Evolutionary conservation across 2,113 vertebrate species (phyloP), one percentile per base, ranked within the genome.

Genomic region (Phyllopteryx taeniolatus): DNA sequence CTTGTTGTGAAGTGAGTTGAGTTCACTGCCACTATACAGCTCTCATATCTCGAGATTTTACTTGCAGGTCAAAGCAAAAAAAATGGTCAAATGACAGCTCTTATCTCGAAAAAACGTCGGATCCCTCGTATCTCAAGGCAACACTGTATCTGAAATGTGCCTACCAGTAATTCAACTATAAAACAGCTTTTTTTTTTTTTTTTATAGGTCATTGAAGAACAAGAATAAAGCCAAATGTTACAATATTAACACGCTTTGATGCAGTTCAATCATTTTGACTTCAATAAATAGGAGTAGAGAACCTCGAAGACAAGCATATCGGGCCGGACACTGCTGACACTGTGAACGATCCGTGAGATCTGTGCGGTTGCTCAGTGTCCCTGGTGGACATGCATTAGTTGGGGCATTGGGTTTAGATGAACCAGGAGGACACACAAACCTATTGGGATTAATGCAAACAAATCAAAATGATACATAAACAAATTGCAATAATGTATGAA

Each of bases 291-390:
- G 2, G 14, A 35, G 15, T 5, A 9, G 17, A 17, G 31, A 39
- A 96, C 95, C 95, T 90, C 91, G 87, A 20, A 86, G 78, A 82
- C 95, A 98, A 75, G 88, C 91, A 8, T 93, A 93, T 73, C 93
- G 88, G 0, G 92, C 87, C 0, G 94, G 94, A 75, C 95, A 97
- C 0, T 56, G 86, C 75, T 94, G 93, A 70, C 95, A 96, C 79
- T 96, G 95, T 12, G 94, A 93, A 56, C 92, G 92, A 81, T 96
- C 91, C 11, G 94, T 94, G 59, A 96, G 93, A 70, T 88, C 85
- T 0, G 79, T 83, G 65, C 53, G 86, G 39, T 93, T 87, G 88
- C 93, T 94, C 51, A 93, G 76, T 0, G 94, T 95, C 61, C 95
- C 93, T 0, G 94, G 90, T 10, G 94, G 93, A 47, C 95, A 97